Percentiles rank a stretch among this genome's conserved stretches.
Conservation (phyloP, 1,140 invertebrate species). For the Pseudomyrmex dendroicus region DNA sequence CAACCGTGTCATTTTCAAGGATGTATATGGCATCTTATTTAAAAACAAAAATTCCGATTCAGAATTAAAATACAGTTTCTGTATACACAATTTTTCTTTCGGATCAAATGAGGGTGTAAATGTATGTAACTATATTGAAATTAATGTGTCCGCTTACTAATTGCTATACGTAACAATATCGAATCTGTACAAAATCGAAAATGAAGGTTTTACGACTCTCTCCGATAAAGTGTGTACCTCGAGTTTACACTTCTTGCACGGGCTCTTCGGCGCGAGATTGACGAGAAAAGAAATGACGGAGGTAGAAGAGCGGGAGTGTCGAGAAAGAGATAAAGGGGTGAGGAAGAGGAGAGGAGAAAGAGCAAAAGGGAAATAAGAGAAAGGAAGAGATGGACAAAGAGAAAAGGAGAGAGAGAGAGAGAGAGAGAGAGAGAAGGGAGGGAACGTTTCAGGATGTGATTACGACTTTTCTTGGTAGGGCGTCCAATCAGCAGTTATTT, state of each 20-base stretch:
- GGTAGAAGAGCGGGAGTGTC: slow-evolving; percentile 36
- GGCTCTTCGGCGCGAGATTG: background rate
- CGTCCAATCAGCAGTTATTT: slow-evolving; percentile 86
- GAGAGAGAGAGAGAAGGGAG: slow-evolving; percentile 57
- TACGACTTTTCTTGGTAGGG: slow-evolving; percentile 86
- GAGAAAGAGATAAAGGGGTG: background rate
- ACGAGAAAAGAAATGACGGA: slow-evolving; percentile 4
- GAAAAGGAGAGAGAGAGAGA: slow-evolving; percentile 53
- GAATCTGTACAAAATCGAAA: background rate
- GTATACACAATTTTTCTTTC: too few species aligned
- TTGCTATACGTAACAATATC: background rate
- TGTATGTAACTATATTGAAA: too few species aligned
- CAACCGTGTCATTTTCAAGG: too few species aligned
- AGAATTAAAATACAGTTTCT: too few species aligned
- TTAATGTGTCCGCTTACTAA: too few species aligned
- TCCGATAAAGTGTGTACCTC: background rate
- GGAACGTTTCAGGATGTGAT: slow-evolving; percentile 84
- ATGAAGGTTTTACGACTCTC: background rate
- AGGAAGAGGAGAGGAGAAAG: slow-evolving; percentile 37
- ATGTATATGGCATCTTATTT: too few species aligned
- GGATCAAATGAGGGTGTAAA: too few species aligned
- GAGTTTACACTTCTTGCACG: background rate
- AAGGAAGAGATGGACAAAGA: slow-evolving; percentile 46
- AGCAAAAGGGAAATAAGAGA: background rate
- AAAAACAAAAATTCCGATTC: too few species aligned